These are phyloP conservation scores for Telenomus remus DNA, from an alignment of 1,140 invertebrate genomes.

Conservation along the genomic window DNA sequence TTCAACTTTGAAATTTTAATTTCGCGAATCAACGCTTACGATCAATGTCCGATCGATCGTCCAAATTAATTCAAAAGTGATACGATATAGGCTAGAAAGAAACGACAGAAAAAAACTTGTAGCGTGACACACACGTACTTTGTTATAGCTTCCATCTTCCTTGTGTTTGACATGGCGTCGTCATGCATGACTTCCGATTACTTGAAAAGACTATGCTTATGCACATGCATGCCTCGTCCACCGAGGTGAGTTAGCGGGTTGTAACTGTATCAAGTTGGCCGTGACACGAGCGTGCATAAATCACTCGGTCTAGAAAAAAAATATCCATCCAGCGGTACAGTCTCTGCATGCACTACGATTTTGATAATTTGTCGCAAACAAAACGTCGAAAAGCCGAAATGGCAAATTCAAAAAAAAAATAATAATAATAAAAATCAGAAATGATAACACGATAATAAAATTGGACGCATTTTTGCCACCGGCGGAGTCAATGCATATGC, in stretches of 20 bases:
- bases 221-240: conserved; percentile 44
- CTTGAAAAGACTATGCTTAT: conserved; percentile 50
- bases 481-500: conserved; percentile 2
- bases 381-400: too few species aligned
- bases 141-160: conserved; percentile 45
- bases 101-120: too few species aligned
- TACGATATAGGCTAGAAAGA: too few species aligned
- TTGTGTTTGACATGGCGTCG: conserved; percentile 47
- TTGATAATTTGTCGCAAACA: conserved; percentile 17
- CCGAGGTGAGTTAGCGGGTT: conserved; percentile 69
- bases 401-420: too few species aligned
- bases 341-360: conserved; percentile 34
- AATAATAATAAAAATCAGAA: too few species aligned
- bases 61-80: too few species aligned
- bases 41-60: too few species aligned
- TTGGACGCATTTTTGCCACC: conserved; percentile 3
- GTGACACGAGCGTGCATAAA: conserved; percentile 72
- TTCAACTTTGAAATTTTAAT: too few species aligned
- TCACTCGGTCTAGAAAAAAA: conserved; percentile 65
- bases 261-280: conserved; percentile 74
- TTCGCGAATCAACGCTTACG: too few species aligned
- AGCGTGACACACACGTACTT: conserved; percentile 1
- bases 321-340: too few species aligned
- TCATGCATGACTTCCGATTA: conserved; percentile 57
- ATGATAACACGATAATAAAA: neutral